Conservation (phyloP, 2,797 vertebrate species). For the Carduelis carduelis region DNA sequence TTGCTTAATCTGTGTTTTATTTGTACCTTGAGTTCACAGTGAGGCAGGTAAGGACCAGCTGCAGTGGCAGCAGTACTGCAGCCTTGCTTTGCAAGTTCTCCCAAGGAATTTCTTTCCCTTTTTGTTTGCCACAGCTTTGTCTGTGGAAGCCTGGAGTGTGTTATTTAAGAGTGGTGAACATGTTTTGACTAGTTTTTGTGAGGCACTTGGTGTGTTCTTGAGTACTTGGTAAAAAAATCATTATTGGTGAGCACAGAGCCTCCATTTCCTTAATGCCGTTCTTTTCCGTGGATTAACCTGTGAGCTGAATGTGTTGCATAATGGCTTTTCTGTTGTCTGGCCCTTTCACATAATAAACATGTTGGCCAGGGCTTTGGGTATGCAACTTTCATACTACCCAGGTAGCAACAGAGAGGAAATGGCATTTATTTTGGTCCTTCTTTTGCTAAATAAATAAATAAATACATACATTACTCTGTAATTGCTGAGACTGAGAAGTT, state of each 20-base stretch:
- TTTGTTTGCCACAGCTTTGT: not conserved
- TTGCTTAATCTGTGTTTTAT: not conserved
- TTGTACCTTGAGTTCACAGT: not conserved
- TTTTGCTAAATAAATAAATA: not conserved
- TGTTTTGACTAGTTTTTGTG: constrained; percentile 41
- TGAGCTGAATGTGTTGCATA: not conserved
- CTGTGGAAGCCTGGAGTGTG: not conserved
- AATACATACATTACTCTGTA: not conserved
- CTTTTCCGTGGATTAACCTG: not conserved
- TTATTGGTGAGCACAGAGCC: not conserved
- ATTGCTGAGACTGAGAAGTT: not conserved
- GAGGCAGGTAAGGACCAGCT: not conserved
- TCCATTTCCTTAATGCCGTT: not conserved
- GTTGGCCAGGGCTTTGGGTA: not conserved
- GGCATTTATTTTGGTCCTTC: not conserved
- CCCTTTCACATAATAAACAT: not conserved
- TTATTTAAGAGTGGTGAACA: not conserved
- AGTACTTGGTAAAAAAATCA: not conserved
- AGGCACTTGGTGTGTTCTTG: not conserved
- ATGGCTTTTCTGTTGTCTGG: not conserved
- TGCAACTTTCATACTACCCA: not conserved
- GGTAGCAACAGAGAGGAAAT: not conserved
- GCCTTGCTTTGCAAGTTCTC: not conserved
- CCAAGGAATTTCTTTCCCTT: not conserved
- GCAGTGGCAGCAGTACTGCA: not conserved